Evolutionary conservation across 2,797 vertebrate genomes (phyloP), one percentile per base, ranked within the genome.

Genomic region (Cynodonichthys magdalenae): DNA sequence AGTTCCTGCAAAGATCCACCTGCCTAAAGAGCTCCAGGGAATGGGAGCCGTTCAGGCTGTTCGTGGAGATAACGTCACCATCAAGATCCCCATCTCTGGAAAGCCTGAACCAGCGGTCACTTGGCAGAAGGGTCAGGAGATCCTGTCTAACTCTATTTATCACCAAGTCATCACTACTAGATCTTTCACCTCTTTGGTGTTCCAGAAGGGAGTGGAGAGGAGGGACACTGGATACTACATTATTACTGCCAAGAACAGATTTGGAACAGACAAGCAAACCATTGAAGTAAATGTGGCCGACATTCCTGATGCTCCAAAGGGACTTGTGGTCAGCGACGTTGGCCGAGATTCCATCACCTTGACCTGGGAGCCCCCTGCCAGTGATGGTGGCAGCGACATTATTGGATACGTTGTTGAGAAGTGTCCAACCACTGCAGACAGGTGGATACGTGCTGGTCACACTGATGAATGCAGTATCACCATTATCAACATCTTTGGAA

Each of bases 81-180:
- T 99, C 86, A 99, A 99, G 90, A 99, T 99, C 80, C 97, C 98
- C 47, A 97, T 99, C 86, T 95, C 95, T 61, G 98, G 98, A 83
- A 99, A 98, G 79, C 98, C 98, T n/a, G 94, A 96, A 74, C 97
- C 98, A 1, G 94, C 95, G 67, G 91, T 99, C 82, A 96, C 93
- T 62, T 99, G 98, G 98, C 98, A 99, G 88, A 99, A 99, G 90
- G 97, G 97, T 82, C 96, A 98, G 90, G 97, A 99, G 85, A 95
- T 99, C 69, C 95, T 99, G 0, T 96, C 96, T 74, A 99, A 96
- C 77, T 97, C 97, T 71, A 89, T 93, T 50, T 93, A 97, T 74
- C 93, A 98, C 86, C 98, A 99, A 94, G 96, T 99, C 60, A 99
- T 99, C 83, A 95, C 96, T 65, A 99, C 98, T 5, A 93, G 98